These are phyloP conservation scores for Leptarthrus brevirostris DNA, from an alignment of 2,888 invertebrate genomes.

Conservation along the genomic window DNA sequence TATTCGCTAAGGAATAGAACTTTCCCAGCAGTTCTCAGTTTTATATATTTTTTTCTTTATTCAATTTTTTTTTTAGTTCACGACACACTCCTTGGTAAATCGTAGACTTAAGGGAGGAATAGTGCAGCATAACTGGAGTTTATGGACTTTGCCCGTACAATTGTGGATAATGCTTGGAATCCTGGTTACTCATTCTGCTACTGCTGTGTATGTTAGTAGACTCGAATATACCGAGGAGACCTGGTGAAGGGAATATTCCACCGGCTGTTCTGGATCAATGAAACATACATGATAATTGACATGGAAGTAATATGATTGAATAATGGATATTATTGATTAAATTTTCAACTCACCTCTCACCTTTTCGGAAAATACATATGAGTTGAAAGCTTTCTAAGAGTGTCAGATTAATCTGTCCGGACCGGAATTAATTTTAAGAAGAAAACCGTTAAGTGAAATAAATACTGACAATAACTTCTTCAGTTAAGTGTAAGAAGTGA, in stretches of 20 bases:
- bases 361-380: background rate
- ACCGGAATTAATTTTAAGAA: too few species aligned
- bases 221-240: constrained; percentile 3
- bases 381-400: too few species aligned
- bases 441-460: too few species aligned
- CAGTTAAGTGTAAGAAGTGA: too few species aligned
- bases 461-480: too few species aligned
- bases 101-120: constrained; percentile 1
- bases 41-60: background rate
- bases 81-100: background rate
- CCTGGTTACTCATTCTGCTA: background rate
- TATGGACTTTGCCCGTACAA: constrained; percentile 35
- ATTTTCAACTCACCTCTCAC: constrained; percentile 16
- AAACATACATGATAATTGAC: constrained; percentile 50
- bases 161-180: constrained; percentile 35
- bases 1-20: constrained; percentile 46
- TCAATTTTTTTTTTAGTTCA: constrained; percentile 14
- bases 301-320: constrained; percentile 52
- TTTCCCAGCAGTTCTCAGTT: constrained; percentile 16
- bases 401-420: too few species aligned
- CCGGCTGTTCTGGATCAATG: constrained; percentile 38
- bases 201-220: background rate
- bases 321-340: constrained; percentile 48
- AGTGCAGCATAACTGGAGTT: constrained; percentile 17
- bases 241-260: background rate